Percentiles rank a stretch among this genome's conserved stretches.
These are phyloP conservation scores for Ctenochaetus hawaiiensis DNA, from an alignment of 2,797 vertebrate species.

Conservation along the genomic window DNA sequence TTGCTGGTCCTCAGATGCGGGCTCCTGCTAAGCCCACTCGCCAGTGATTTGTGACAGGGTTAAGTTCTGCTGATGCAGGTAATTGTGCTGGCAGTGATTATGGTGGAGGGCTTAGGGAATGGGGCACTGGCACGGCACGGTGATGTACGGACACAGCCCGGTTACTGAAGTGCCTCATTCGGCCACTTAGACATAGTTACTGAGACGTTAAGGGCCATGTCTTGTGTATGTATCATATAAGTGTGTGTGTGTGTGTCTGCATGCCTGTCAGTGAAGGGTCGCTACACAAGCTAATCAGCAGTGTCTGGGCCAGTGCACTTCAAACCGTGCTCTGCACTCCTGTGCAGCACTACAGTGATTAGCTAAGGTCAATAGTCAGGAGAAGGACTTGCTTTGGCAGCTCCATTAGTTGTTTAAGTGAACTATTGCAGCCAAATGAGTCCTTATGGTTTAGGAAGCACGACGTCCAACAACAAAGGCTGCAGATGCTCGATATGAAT, in stretches of 20 bases:
- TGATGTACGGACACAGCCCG: conserved; percentile 25
- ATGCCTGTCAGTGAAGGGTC: conserved; percentile 40
- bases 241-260: conserved; percentile 13
- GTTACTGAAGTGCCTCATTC: conserved; percentile 60
- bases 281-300: conserved; percentile 68
- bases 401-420: conserved; percentile 54
- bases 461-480: conserved; percentile 16
- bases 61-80: conserved; percentile 65
- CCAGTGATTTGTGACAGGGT: conserved; percentile 57
- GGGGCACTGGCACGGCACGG: conserved; percentile 29
- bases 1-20: conserved; percentile 17
- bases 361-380: conserved; percentile 74
- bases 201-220: conserved; percentile 54
- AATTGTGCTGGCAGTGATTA: conserved; percentile 68
- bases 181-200: conserved; percentile 57
- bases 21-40: conserved; percentile 47
- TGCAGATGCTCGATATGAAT: conserved; percentile 20
- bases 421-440: conserved; percentile 43
- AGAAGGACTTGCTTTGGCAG: conserved; percentile 62
- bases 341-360: conserved; percentile 78
- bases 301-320: conserved; percentile 70
- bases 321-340: conserved; percentile 69
- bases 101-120: conserved; percentile 45
- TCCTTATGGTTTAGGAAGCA: conserved; percentile 20
- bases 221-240: conserved; percentile 18